Evolutionary conservation across 2,113 vertebrate genomes (phyloP), one percentile per base, ranked within the genome.

Genomic region (Brachyistius frenatus): DNA sequence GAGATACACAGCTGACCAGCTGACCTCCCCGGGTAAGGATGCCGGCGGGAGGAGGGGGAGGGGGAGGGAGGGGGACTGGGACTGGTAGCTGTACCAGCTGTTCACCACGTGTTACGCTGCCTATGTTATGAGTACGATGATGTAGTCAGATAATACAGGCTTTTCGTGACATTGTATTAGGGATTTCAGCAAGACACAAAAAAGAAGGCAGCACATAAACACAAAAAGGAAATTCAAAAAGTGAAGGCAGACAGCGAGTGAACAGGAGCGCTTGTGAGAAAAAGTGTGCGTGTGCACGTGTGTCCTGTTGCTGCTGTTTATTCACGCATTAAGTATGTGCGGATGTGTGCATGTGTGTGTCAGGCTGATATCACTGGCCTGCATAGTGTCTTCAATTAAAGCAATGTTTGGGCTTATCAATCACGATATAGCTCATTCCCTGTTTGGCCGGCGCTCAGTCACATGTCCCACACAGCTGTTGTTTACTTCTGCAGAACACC

Each of bases 71-170:
- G 54, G 57, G 65, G 79, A 67, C 69, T 86, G 83, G 78, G 74
- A 87, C 76, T 36, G 79, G 89, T 84, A 87, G 83, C 80, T 66
- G 36, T 56, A 86, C 77, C 91, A 93, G 91, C 90, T 94, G 93
- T 91, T 89, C 76, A 32, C 63, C 74, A 84, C 63, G 53, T 84
- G 84, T 88, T 84, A 73, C 68, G 49, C 76, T 54, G 50, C 44
- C 64, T 44, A 66, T 46, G 52, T 91, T 89, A 89, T 86, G 86
- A 87, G 81, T 68, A 68, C 76, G 79, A 89, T 83, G 80, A 88
- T 79, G 81, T 70, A 71, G 78, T 78, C 60, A 58, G 66, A 89
- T 85, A 72, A 80, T 69, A 74, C 63, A 60, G 78, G 71, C 69
- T 73, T 77, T 88, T 86, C 77, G 61, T 47, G 49, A 80, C 61